phyloP scores from a whole-genome alignment of 2,113 vertebrate genomes.

The Eleginops maclovinus region DNA sequence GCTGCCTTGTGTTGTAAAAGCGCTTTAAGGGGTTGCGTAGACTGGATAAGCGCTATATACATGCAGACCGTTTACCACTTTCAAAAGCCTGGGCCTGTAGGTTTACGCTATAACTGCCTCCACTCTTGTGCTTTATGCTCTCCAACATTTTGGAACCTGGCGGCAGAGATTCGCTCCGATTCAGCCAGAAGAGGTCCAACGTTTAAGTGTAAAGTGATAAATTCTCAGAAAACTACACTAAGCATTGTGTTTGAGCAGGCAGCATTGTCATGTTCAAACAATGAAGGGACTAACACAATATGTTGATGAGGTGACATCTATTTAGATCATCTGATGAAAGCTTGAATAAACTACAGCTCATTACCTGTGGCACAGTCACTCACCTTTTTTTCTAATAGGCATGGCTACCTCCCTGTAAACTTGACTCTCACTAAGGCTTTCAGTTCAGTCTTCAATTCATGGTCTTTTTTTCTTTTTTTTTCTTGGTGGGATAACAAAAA shows the following conservation, averaged over 20 bases:
- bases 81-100: neutral
- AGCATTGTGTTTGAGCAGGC: neutral
- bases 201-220: neutral
- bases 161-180: neutral
- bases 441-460: slow-evolving; percentile 46
- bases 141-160: neutral
- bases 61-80: too few species aligned
- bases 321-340: neutral
- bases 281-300: neutral
- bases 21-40: too few species aligned
- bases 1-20: too few species aligned
- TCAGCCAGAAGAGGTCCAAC: neutral
- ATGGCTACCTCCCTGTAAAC: slow-evolving; percentile 64
- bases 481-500: neutral
- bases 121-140: neutral
- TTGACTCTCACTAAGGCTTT: slow-evolving; percentile 21
- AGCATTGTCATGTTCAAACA: neutral
- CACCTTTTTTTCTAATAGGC: slow-evolving; percentile 84
- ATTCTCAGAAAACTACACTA: neutral
- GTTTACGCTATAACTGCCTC: neutral
- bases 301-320: neutral
- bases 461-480: slow-evolving; percentile 13
- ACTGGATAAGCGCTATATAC: too few species aligned
- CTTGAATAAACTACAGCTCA: neutral
- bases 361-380: slow-evolving; percentile 52